Base-by-base conservation (phyloP, 2,888 invertebrate genomes). In the Microplitis manilae region DNA sequence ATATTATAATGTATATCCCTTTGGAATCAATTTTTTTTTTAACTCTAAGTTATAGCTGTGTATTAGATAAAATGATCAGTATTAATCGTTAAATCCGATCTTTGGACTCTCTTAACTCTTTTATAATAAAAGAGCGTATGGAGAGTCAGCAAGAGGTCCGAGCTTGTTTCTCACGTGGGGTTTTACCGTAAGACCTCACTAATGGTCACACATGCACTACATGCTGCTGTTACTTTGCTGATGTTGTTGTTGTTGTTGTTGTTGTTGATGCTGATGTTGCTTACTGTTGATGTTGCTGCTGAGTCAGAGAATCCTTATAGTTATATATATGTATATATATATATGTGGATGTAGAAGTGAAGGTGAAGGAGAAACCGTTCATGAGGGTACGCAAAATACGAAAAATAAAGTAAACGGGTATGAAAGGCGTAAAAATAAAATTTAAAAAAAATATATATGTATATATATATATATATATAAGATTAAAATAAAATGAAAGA, bases 171-270 rank as follows among this genome's bases (percentile, higher is more conserved):
- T 68, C 68, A 41, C 20, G 17, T 68, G 68, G 50, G 50, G 50
- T 50, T 68, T 68, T 68, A 68, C 68, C 68, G 68, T 68, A 68
- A 68, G 68, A 68, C 68, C 68, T 68, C 68, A 41, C 41, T 68
- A 50, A 50, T 50, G 41, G 68, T 41, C 68, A 68, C 68, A 68
- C 30, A 30, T 30, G 30, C 30, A 30, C 30, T 30, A 30, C 30
- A 30, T 30, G 30, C 0, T 30, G 30, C 30, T 30, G 30, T 30
- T 30, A 30, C 30, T 30, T 30, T 30, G 30, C 30, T 30, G 30
- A 30, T 30, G 30, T 30, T 30, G 30, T 30, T 30, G 30, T 30
- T 30, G 30, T 30, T 30, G 30, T 30, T 30, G 30, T 30, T 30
- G 30, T 30, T 30, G 30, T 4, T 30, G 20, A 20, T 68, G 41